Evolutionary conservation across 2,888 invertebrate genomes (phyloP), one percentile per base, ranked within the genome.

Genomic region (Cephus spinipes): DNA sequence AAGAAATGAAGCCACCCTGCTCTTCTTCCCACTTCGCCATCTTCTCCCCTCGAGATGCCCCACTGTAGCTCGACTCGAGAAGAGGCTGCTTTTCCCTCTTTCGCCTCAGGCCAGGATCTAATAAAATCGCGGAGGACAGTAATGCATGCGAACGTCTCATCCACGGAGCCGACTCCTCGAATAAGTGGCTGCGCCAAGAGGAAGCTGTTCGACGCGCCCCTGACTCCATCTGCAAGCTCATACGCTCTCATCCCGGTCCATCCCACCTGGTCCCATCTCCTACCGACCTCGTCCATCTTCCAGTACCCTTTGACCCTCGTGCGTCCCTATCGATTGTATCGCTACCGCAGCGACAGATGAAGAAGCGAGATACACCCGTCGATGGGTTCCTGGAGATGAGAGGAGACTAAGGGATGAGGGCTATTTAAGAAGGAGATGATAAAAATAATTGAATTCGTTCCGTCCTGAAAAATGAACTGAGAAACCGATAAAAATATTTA

Each of bases 1-100:
- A 86, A 87, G 87, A 88, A 84, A 89, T 85, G 87, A 86, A 87
- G 85, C 83, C 84, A 79, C 81, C 82, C 83, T 78, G 77, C 78
- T 78, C 71, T 80, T 75, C 69, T 71, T 33, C 33, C 71, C 30
- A 36, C 75, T 69, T 30, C 30, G 15, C 40, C 40, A 6, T 55
- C 23, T 55, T 55, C 55, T 3, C 55, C 23, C 55, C 55, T 55
- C 55, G 55, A 55, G 23, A 55, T 23, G 55, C 55, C 23, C 23
- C 2, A 9, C 55, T 9, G 40, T 40, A 55, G 55, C 55, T 23
- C 55, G 1, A 23, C 55, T 55, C 55, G 9, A 23, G 23, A 23
- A 55, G 55, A 9, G 55, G 23, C 9, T 55, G 55, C 55, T 23
- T 68, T 80, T 68, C 36, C 69, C 12, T 30, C n/a, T 12, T 76